phyloP scores from a whole-genome alignment of 2,113 vertebrate genomes.

The Protomyctophum bolini region DNA sequence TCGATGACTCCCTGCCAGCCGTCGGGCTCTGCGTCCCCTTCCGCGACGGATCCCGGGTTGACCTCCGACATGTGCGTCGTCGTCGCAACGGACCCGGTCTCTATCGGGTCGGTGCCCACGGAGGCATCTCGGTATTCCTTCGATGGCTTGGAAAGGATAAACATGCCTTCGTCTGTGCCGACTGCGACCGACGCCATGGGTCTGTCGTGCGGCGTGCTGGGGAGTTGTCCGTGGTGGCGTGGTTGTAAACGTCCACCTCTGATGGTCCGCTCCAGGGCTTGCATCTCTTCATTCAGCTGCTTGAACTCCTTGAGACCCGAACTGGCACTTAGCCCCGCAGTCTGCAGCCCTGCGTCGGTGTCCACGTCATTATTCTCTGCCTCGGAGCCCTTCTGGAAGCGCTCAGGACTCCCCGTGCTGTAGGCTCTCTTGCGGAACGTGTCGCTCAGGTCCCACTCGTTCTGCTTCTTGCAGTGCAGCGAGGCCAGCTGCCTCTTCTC shows the following conservation, averaged over 20 bases:
- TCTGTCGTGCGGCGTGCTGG: constrained; percentile 43
- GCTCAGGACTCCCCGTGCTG: constrained; percentile 77
- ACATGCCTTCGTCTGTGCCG: constrained; percentile 73
- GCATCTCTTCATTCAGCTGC: constrained; percentile 87
- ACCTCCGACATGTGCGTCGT: constrained; percentile 79
- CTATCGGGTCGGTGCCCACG: constrained; percentile 70
- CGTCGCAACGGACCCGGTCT: constrained; percentile 74
- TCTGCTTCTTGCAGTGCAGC: constrained; percentile 85
- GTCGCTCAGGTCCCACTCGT: constrained; percentile 60
- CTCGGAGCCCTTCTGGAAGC: constrained; percentile 75
- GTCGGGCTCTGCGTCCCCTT: constrained; percentile 85
- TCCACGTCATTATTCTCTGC: constrained; percentile 70
- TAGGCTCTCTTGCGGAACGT: constrained; percentile 81
- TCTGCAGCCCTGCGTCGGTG: constrained; percentile 77
- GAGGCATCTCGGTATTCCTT: constrained; percentile 72
- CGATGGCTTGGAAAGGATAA: constrained; percentile 53
- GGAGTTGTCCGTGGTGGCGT: constrained; percentile 33
- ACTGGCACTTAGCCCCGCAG: constrained; percentile 66
- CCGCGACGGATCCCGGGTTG: constrained; percentile 83
- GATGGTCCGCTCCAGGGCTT: constrained; percentile 86
- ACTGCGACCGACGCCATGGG: constrained; percentile 75
- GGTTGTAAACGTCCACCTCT: constrained; percentile 79
- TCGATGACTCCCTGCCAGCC: constrained; percentile 88
- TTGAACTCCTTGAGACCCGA: constrained; percentile 84
- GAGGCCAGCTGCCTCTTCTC: constrained; percentile 90